Conservation (phyloP, 2,113 vertebrate genomes). For the Thunnus thynnus region DNA sequence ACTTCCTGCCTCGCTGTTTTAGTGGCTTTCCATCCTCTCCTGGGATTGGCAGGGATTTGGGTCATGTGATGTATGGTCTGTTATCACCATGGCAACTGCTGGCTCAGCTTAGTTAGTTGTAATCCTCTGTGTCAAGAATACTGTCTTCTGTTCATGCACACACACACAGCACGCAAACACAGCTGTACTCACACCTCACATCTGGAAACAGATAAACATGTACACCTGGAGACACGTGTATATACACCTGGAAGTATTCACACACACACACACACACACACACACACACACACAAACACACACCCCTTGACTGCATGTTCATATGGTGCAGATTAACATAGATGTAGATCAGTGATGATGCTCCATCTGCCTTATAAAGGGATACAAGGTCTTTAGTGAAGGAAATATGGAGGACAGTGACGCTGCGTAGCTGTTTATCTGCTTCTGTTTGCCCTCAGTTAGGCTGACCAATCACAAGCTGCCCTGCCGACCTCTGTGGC, state of each 20-base stretch:
- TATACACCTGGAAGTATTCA: constrained; percentile 8
- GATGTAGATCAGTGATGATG: constrained; percentile 64
- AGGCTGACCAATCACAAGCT: constrained; percentile 54
- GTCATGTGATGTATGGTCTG: constrained; percentile 65
- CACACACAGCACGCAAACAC: constrained; percentile 51
- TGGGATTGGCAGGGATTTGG: constrained; percentile 56
- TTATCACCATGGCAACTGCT: constrained; percentile 77
- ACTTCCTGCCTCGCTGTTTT: constrained; percentile 43
- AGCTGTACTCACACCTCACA: constrained; percentile 48
- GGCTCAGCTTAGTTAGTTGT: constrained; percentile 72
- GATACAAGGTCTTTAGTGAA: constrained; percentile 43
- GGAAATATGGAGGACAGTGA: constrained; percentile 30
- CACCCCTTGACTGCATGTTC: constrained; percentile 69
- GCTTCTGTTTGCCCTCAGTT: constrained; percentile 45
- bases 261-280: constrained; percentile 26
- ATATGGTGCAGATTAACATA: constrained; percentile 65
- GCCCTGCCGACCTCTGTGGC: constrained; percentile 14
- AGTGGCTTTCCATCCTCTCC: constrained; percentile 44
- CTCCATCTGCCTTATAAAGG: constrained; percentile 58
- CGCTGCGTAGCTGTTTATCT: constrained; percentile 16
- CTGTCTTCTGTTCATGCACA: constrained; percentile 55
- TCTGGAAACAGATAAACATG: constrained; percentile 34
- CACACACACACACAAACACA: constrained; percentile 16
- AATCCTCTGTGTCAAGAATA: constrained; percentile 68
- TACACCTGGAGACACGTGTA: constrained; percentile 30